Evolutionary conservation across 2,113 vertebrate species (phyloP).

Genomic region (Macaca mulatta): DNA sequence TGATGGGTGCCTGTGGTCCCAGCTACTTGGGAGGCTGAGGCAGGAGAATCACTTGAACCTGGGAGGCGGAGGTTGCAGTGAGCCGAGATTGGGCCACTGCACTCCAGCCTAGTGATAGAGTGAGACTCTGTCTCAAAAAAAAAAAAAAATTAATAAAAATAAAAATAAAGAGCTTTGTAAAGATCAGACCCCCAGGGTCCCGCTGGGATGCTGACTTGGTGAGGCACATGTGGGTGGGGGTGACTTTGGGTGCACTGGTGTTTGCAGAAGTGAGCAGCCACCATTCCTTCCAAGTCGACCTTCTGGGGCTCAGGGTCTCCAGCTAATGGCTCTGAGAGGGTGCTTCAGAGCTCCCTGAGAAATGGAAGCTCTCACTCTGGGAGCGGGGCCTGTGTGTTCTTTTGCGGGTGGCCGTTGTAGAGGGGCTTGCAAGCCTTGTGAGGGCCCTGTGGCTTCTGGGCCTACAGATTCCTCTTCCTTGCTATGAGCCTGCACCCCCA

Average conservation of each 20-base stretch:
- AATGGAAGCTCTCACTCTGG: conserved; percentile 44
- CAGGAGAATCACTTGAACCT: too few species aligned
- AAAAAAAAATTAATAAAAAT: too few species aligned
- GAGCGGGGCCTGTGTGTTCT: background rate
- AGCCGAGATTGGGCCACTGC: too few species aligned
- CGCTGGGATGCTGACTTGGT: background rate
- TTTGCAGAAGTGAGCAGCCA: background rate
- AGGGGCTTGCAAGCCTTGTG: conserved; percentile 33
- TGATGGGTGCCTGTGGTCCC: too few species aligned
- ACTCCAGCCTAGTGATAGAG: too few species aligned
- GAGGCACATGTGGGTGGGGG: conserved; percentile 67
- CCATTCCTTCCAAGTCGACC: conserved; percentile 71
- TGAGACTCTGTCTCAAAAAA: too few species aligned
- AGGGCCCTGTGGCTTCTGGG: conserved; percentile 13
- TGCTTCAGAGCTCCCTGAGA: conserved; percentile 37
- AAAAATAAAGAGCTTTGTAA: conserved; percentile 66
- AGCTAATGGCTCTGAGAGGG: conserved; percentile 7
- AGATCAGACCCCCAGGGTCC: conserved; percentile 57
- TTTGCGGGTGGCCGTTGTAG: conserved; percentile 39
- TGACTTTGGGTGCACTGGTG: conserved; percentile 61
- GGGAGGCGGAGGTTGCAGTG: too few species aligned
- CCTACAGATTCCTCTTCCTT: conserved; percentile 50
- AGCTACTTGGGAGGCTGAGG: too few species aligned
- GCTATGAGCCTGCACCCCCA: conserved; percentile 52
- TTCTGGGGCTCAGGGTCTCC: conserved; percentile 70